phyloP scores from a whole-genome alignment of 2,113 vertebrate species.

The Zingel zingel region DNA sequence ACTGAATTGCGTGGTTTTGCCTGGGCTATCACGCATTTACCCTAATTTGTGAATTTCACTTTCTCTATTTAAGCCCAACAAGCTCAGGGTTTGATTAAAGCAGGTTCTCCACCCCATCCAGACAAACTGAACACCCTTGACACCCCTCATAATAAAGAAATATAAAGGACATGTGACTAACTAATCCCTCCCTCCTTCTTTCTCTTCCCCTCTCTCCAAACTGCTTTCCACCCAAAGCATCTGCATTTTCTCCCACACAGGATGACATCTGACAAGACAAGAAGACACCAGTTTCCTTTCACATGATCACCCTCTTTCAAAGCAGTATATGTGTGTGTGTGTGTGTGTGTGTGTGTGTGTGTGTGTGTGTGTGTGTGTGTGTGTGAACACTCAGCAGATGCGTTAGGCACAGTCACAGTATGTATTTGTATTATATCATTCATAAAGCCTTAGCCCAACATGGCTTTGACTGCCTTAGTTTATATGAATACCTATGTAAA shows the following conservation, averaged over 20 bases:
- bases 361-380: neutral
- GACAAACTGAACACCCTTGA: constrained; percentile 6
- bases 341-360: neutral
- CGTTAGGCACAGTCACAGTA: neutral
- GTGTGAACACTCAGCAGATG: neutral
- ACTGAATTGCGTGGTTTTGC: neutral
- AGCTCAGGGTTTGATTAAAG: neutral
- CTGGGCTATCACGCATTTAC: neutral
- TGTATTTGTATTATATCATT: neutral
- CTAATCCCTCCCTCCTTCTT: constrained; percentile 57
- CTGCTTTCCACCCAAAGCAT: constrained; percentile 42
- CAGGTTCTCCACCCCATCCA: constrained; percentile 10
- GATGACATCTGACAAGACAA: constrained; percentile 44
- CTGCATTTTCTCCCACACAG: constrained; percentile 49
- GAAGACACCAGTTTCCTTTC: constrained; percentile 61
- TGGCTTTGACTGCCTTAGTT: neutral
- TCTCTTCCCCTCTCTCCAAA: constrained; percentile 47
- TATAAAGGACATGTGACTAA: constrained; percentile 31
- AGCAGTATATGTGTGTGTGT: neutral
- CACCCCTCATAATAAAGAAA: neutral
- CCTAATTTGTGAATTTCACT: neutral
- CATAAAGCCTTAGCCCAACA: neutral
- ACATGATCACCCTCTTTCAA: constrained; percentile 40
- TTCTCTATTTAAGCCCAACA: neutral
- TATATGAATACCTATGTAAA: neutral